These are phyloP conservation scores for Coreius guichenoti DNA, from an alignment of 2,797 vertebrate species.

Conservation along the genomic window DNA sequence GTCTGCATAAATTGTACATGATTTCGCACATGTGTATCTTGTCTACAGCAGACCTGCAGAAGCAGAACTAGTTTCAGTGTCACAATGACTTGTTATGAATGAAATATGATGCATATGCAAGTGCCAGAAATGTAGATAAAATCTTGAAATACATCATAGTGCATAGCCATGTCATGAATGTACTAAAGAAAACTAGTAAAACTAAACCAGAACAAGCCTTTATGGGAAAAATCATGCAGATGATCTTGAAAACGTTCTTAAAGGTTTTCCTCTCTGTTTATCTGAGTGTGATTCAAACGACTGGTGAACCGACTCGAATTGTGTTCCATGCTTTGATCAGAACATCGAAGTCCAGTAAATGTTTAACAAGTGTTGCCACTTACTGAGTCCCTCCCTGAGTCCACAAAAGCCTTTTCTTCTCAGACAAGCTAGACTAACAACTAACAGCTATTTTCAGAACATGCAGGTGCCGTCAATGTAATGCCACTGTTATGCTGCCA, in stretches of 20 bases:
- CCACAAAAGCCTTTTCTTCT: neutral
- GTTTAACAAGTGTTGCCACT: neutral
- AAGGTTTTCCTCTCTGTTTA: slow-evolving; percentile 24
- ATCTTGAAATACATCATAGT: neutral
- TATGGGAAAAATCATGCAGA: neutral
- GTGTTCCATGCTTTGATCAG: slow-evolving; percentile 64
- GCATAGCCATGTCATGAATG: neutral
- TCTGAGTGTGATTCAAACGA: slow-evolving; percentile 33
- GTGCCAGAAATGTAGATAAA: neutral
- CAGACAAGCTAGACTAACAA: neutral
- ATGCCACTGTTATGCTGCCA: neutral
- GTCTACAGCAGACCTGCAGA: neutral
- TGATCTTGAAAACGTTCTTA: neutral
- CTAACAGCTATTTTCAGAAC: neutral
- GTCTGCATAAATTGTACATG: neutral
- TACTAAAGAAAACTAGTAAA: neutral
- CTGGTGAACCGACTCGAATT: slow-evolving; percentile 58
- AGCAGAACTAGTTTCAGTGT: neutral
- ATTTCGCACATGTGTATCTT: neutral
- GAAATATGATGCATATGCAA: neutral
- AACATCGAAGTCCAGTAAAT: slow-evolving; percentile 20
- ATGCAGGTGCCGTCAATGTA: neutral
- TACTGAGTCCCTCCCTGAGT: neutral
- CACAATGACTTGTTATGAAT: neutral
- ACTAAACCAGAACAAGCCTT: neutral